Percentiles rank a stretch among this genome's conserved stretches.
These are phyloP conservation scores for Rynchops niger DNA, from an alignment of 2,113 vertebrate genomes.

Conservation along the genomic window DNA sequence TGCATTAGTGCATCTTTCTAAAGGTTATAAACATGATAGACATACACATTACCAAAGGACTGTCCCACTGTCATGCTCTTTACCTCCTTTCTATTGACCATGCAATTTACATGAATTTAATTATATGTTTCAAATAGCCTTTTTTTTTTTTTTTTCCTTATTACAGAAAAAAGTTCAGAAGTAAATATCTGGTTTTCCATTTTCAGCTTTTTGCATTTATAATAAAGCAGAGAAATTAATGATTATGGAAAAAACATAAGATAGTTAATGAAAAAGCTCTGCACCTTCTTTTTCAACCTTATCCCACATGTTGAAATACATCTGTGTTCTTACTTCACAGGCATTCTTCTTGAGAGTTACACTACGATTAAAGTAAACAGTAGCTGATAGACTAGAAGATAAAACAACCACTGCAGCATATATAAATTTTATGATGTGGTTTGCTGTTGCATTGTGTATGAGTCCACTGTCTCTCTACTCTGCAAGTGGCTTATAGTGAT, in stretches of 20 bases:
- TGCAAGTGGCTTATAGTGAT: neutral
- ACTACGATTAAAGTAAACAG: neutral
- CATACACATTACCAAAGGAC: neutral
- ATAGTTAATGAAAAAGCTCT: neutral
- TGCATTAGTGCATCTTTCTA: neutral
- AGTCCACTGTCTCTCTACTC: neutral
- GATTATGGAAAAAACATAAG: neutral
- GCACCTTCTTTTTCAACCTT: neutral
- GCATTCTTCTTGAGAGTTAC: neutral
- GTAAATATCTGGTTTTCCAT: neutral
- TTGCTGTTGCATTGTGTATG: neutral
- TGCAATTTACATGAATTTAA: neutral
- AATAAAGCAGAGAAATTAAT: neutral
- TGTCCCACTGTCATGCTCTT: neutral
- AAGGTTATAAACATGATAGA: conserved; percentile 30
- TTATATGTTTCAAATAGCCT: neutral
- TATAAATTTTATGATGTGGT: neutral
- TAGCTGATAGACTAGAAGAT: neutral
- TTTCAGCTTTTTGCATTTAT: neutral
- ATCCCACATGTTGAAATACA: neutral
- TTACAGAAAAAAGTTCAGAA: neutral
- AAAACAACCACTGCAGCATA: neutral
- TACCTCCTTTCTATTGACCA: neutral
- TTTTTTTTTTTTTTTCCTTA: neutral
- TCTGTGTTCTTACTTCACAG: neutral